phyloP scores from a whole-genome alignment of 2,113 vertebrate species.

The Amazona guildingii region DNA sequence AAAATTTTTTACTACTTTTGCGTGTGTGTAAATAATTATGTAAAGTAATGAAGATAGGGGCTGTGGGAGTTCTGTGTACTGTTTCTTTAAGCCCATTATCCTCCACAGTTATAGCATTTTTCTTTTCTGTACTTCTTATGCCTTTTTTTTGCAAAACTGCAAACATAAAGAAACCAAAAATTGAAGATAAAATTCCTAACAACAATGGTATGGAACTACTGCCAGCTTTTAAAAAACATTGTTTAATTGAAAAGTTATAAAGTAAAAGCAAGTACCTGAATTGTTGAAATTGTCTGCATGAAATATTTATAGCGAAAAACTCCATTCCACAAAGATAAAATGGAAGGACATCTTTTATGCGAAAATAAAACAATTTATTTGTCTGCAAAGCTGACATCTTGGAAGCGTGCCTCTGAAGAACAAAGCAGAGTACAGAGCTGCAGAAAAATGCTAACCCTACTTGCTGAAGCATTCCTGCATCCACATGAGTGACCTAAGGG shows the following conservation, averaged over 20 bases:
- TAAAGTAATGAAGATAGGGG: background rate
- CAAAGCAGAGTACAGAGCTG: background rate
- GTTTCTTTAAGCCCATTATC: background rate
- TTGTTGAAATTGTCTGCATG: conserved; percentile 63
- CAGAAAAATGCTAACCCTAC: conserved; percentile 22
- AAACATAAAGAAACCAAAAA: background rate
- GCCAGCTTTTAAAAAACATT: conserved; percentile 50
- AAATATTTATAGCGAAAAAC: conserved; percentile 65
- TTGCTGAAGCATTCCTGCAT: conserved; percentile 16
- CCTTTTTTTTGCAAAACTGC: background rate
- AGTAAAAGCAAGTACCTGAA: conserved; percentile 50
- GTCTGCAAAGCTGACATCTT: conserved; percentile 11
- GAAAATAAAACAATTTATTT: background rate
- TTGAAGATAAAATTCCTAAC: conserved; percentile 31
- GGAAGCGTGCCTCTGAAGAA: background rate
- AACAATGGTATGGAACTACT: background rate
- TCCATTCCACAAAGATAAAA: conserved; percentile 35
- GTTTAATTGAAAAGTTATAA: conserved; percentile 69
- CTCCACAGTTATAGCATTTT: background rate
- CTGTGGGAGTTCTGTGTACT: background rate
- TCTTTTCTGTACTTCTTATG: background rate
- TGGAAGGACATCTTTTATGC: conserved; percentile 48
- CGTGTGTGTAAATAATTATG: background rate
- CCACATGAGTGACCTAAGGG: background rate
- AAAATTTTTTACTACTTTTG: background rate